Evolutionary conservation across 1,140 invertebrate species (phyloP).

Genomic region (Thaumetopoea pityocampa): DNA sequence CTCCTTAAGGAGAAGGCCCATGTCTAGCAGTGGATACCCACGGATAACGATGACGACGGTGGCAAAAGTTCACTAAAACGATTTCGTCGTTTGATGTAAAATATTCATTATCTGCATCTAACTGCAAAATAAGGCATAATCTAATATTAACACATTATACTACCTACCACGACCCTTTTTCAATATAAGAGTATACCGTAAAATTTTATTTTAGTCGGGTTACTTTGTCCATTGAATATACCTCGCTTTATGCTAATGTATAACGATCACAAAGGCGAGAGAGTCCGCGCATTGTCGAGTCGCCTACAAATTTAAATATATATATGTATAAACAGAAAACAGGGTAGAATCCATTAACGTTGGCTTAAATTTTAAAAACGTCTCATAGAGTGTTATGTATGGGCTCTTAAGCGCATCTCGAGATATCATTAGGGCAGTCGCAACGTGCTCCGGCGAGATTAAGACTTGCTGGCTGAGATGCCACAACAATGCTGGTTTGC

Average conservation of each 20-base stretch:
- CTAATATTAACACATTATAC: slow-evolving; percentile 58
- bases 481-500: slow-evolving; percentile 36
- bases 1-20: no score
- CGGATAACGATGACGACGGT: no score
- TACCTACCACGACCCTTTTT: slow-evolving; percentile 50
- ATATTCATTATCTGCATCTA: slow-evolving; percentile 36
- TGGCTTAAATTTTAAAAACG: slow-evolving; percentile 74
- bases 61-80: slow-evolving; percentile 15
- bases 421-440: slow-evolving; percentile 70
- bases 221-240: slow-evolving; percentile 61
- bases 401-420: slow-evolving; percentile 65
- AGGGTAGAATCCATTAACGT: slow-evolving; percentile 66
- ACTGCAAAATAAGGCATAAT: slow-evolving; percentile 32
- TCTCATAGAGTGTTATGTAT: slow-evolving; percentile 72
- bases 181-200: slow-evolving; percentile 63
- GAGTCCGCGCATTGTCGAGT: slow-evolving; percentile 49
- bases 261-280: slow-evolving; percentile 47
- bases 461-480: slow-evolving; percentile 45
- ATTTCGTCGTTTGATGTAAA: slow-evolving; percentile 30
- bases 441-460: slow-evolving; percentile 49
- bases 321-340: slow-evolving; percentile 72
- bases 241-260: slow-evolving; percentile 62
- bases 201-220: slow-evolving; percentile 63
- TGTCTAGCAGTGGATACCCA: no score
- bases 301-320: slow-evolving; percentile 71